phyloP scores from a whole-genome alignment of 2,797 vertebrate genomes.

The Artibeus lituratus region DNA sequence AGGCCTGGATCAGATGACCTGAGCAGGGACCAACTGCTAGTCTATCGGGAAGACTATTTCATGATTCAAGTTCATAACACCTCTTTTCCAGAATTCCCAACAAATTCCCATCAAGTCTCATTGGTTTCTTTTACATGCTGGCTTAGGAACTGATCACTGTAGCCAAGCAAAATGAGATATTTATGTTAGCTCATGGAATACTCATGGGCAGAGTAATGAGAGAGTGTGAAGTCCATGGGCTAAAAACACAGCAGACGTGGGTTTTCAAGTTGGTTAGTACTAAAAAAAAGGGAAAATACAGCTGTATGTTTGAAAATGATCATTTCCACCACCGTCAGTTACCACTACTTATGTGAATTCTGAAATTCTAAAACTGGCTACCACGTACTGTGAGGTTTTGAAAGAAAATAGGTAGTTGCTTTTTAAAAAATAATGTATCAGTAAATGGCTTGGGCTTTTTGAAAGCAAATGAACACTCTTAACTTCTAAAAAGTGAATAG shows the following conservation, averaged over 20 bases:
- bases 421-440: neutral
- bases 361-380: conserved; percentile 32
- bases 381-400: conserved; percentile 34
- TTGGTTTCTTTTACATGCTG: neutral
- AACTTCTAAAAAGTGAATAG: conserved; percentile 41
- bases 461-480: conserved; percentile 17
- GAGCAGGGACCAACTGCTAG: too few species aligned
- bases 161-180: neutral
- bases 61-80: rapidly evolving
- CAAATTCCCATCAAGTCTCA: neutral
- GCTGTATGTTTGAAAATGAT: neutral
- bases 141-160: neutral
- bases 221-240: neutral
- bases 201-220: neutral
- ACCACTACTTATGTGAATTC: conserved; percentile 17
- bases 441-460: neutral
- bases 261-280: conserved; percentile 5
- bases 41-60: neutral
- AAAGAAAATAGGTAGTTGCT: conserved; percentile 33
- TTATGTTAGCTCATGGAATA: neutral
- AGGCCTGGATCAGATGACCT: neutral
- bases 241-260: neutral
- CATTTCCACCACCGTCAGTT: conserved; percentile 20
- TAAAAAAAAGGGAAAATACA: conserved; percentile 4
- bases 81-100: neutral